Percentiles rank a stretch among this genome's conserved stretches.
phyloP scores from a whole-genome alignment of 2,797 vertebrate species.

The Nothura maculosa region DNA sequence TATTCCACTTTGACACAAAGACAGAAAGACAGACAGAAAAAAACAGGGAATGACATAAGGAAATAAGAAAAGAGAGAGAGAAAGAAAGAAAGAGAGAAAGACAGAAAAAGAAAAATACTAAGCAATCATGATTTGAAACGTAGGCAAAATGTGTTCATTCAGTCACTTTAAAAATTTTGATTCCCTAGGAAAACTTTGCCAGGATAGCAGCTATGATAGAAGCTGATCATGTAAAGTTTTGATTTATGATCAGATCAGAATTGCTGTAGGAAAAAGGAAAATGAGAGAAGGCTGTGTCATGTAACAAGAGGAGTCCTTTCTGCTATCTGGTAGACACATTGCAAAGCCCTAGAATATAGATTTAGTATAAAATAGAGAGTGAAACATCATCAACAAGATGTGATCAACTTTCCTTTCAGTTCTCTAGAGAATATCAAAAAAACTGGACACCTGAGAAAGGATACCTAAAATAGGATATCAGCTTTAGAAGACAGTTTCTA shows the following conservation, averaged over 20 bases:
- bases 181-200: neutral
- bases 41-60: neutral
- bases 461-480: rapidly evolving
- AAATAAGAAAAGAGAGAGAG: too few relatives aligned
- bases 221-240: neutral
- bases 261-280: neutral
- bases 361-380: neutral
- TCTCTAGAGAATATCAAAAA: neutral
- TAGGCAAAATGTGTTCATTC: neutral
- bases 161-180: neutral
- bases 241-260: neutral
- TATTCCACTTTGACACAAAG: neutral
- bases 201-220: neutral
- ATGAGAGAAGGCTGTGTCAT: neutral
- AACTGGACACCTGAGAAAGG: neutral
- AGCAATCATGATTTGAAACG: neutral
- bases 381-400: neutral
- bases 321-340: neutral
- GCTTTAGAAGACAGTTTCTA: neutral
- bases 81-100: rapidly evolving
- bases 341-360: neutral
- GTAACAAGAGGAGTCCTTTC: neutral
- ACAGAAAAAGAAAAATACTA: rapidly evolving
- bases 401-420: neutral
- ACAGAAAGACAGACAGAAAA: neutral